These are phyloP conservation scores for Selenia dentaria DNA, from an alignment of 2,888 invertebrate species.

Conservation along the genomic window DNA sequence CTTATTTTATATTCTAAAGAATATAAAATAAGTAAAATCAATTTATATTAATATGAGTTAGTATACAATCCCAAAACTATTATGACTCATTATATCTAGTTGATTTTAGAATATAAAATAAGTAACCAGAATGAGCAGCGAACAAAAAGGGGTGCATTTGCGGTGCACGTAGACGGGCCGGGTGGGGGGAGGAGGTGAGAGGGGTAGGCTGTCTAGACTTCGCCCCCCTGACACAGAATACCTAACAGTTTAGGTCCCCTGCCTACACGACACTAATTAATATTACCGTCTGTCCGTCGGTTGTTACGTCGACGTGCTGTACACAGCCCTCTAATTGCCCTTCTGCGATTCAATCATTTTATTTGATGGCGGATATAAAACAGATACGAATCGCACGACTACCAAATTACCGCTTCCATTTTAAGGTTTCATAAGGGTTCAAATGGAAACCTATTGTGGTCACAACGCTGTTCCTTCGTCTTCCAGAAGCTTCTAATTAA, in stretches of 20 bases:
- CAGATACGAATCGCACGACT: background rate
- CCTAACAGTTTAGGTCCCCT: slow-evolving; percentile 14
- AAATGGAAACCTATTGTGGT: no score
- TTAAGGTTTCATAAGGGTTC: no score
- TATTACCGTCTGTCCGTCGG: slow-evolving; percentile 50
- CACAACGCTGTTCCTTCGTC: no score
- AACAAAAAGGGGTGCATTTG: slow-evolving; percentile 33
- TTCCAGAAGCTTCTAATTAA: no score
- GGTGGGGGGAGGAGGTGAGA: slow-evolving; percentile 28
- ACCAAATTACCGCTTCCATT: no score
- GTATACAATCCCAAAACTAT: background rate
- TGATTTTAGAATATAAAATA: slow-evolving; percentile 16
- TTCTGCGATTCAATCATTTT: slow-evolving; percentile 20
- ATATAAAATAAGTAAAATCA: no score
- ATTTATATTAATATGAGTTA: background rate
- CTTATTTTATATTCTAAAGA: no score
- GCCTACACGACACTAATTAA: slow-evolving; percentile 57
- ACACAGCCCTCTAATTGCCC: slow-evolving; percentile 19
- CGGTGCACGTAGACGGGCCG: slow-evolving; percentile 30
- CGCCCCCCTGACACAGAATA: slow-evolving; percentile 24
- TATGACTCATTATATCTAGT: slow-evolving; percentile 6
- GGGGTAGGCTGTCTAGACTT: slow-evolving; percentile 60
- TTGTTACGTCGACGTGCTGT: slow-evolving; percentile 26
- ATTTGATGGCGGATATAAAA: slow-evolving; percentile 2
- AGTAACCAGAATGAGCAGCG: slow-evolving; percentile 16